A percentile compares a stretch with the other conserved stretches of the same genome.
Conservation (phyloP, 1,140 invertebrate species). For the Manduca sexta region DNA sequence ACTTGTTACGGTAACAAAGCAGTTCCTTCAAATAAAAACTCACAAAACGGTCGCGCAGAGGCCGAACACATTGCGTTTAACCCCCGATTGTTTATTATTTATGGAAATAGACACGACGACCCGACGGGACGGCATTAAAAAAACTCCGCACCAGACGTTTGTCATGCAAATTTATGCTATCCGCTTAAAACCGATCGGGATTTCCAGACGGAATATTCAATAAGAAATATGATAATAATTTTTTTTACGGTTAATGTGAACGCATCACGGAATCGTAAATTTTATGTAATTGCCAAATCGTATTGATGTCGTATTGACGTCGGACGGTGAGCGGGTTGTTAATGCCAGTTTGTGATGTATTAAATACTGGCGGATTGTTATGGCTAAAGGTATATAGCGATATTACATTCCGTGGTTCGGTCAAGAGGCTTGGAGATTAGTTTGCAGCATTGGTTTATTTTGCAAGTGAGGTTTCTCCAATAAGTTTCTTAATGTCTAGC, state of each 20-base stretch:
- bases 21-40: too few species aligned
- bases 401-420: too few species aligned
- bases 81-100: constrained; percentile 66
- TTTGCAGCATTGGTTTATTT: too few species aligned
- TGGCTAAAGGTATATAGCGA: too few species aligned
- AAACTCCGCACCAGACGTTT: constrained; percentile 51
- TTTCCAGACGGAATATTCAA: constrained; percentile 59
- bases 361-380: too few species aligned
- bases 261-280: constrained; percentile 31
- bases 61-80: constrained; percentile 53
- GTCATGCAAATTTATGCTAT: constrained; percentile 69
- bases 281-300: neutral
- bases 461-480: too few species aligned
- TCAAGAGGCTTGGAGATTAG: too few species aligned
- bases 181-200: constrained; percentile 58
- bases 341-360: too few species aligned
- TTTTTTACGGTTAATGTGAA: constrained; percentile 16
- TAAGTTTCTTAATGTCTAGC: too few species aligned
- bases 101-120: constrained; percentile 66
- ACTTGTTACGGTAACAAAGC: too few species aligned
- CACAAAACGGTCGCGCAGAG: constrained; percentile 9
- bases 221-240: constrained; percentile 47
- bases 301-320: too few species aligned
- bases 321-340: too few species aligned
- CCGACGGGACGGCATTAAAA: constrained; percentile 59